These are phyloP conservation scores for Myrmecobius fasciatus DNA, from an alignment of 2,113 vertebrate species.

Conservation along the genomic window DNA sequence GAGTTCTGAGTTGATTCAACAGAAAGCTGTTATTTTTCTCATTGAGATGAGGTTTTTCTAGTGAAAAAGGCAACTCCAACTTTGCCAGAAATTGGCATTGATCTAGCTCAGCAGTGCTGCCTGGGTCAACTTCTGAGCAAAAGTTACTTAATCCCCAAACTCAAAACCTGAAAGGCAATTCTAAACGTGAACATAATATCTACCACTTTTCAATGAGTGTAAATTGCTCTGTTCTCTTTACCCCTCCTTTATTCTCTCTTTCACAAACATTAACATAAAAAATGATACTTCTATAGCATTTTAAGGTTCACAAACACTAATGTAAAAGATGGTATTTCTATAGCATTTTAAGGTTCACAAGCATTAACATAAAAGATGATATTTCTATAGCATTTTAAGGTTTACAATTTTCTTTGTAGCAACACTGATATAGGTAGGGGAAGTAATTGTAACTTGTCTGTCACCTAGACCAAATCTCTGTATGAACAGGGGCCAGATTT, in stretches of 20 bases:
- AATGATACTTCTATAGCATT: background rate
- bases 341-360: no score
- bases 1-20: constrained; percentile 22
- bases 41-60: constrained; percentile 45
- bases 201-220: constrained; percentile 10
- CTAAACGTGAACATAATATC: background rate
- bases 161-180: constrained; percentile 3
- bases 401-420: background rate
- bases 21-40: constrained; percentile 33
- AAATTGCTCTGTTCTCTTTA: constrained; percentile 49
- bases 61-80: background rate
- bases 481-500: background rate
- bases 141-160: constrained; percentile 9
- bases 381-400: background rate
- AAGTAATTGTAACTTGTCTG: background rate
- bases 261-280: background rate
- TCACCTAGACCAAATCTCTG: background rate
- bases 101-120: background rate
- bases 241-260: constrained; percentile 52
- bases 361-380: no score
- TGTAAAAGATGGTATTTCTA: background rate
- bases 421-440: background rate
- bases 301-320: background rate
- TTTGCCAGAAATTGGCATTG: background rate
- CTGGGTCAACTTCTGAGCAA: background rate